Evolutionary conservation across 37 sponge, comb jelly and placozoan species (phyloP), one percentile per base, ranked within the genome.

Genomic region (Ianthella basta): DNA sequence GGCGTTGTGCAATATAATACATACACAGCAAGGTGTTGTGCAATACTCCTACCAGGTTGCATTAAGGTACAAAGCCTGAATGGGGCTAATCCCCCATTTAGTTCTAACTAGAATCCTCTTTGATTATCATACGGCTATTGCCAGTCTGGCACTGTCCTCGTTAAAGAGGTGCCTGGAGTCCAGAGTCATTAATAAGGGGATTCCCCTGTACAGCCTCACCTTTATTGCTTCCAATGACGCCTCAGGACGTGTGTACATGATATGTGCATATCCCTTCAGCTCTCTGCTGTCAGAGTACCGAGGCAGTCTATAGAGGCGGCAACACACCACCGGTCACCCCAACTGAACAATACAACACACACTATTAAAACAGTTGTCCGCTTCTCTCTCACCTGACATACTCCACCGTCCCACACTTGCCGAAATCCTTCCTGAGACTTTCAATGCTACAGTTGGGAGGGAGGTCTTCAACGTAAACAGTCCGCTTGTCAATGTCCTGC

Each of bases 401-500:
- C n/a, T 75, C 78, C 2, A 75, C 54, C 12, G 53, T 2, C 16
- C 78, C 78, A 41, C 78, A 75, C n/a, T 32, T 36, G 44, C 78
- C 37, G 25, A 75, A 75, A 36, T 75, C 78, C 16, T 3, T 41
- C 78, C 40, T 39, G 23, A 75, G 53, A 18, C 2, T 41, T 50
- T 75, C 78, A 41, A 75, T 75, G 24, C 25, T 75, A 20, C 53
- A 15, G 24, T 3, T 8, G 21, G 44, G n/a, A 40, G 78, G 54
- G 78, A 75, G 78, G 44, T 50, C 78, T 41, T 75, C 78, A 13
- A 75, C 78, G 40, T 75, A 75, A 39, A 75, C 38, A 14, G 78
- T 75, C 24, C 78, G 15, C 41, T 75, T 24, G 16, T 75, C 38
- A 1, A 36, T 23, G 25, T 75, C 37, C 70, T 30, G 18, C 1